Evolutionary conservation across 2,797 vertebrate genomes (phyloP).

Genomic region (Cichlasoma orientale): DNA sequence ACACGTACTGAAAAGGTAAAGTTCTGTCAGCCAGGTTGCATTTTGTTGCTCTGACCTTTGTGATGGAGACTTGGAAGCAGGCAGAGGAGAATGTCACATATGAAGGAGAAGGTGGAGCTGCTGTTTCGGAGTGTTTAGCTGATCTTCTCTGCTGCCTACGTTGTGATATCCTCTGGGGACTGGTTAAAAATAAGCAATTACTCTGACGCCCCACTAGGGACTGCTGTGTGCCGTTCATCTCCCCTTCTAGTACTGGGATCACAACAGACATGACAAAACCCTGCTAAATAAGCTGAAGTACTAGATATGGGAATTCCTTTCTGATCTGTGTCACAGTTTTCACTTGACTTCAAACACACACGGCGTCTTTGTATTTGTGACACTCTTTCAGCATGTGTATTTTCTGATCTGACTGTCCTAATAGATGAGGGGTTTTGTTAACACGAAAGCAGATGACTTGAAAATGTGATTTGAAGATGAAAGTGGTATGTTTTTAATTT

Average conservation of each 20-base stretch:
- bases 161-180: slow-evolving; percentile 46
- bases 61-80: slow-evolving; percentile 11
- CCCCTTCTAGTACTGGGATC: slow-evolving; percentile 24
- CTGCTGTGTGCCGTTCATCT: slow-evolving; percentile 64
- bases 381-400: slow-evolving; percentile 9
- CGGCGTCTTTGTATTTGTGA: slow-evolving; percentile 20
- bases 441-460: background rate
- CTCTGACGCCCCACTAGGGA: slow-evolving; percentile 72
- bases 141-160: slow-evolving; percentile 24
- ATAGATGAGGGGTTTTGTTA: slow-evolving; percentile 4
- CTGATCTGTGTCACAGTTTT: slow-evolving; percentile 28
- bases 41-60: slow-evolving; percentile 5
- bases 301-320: slow-evolving; percentile 26
- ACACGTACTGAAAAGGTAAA: background rate
- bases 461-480: slow-evolving; percentile 7
- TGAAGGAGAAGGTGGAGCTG: slow-evolving; percentile 17
- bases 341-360: slow-evolving; percentile 14
- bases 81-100: slow-evolving; percentile 21
- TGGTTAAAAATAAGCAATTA: slow-evolving; percentile 65
- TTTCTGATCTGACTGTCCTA: slow-evolving; percentile 22
- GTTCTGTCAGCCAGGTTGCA: background rate
- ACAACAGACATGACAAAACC: slow-evolving; percentile 27
- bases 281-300: slow-evolving; percentile 13
- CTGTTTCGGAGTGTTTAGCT: slow-evolving; percentile 25
- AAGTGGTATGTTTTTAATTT: slow-evolving; percentile 14